Evolutionary conservation across 2,888 invertebrate species (phyloP).

Genomic region (Amiota mariae): DNA sequence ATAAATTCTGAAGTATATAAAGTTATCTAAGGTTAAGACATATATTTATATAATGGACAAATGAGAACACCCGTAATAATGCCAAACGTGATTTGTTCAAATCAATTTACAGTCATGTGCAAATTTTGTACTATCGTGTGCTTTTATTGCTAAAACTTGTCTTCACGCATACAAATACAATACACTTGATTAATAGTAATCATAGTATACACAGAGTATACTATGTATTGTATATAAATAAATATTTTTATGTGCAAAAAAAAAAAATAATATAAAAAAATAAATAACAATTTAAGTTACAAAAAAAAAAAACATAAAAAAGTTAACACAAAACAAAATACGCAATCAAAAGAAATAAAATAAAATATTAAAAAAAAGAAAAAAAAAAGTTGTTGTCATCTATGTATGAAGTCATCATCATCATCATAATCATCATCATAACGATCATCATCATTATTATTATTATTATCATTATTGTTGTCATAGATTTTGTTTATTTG

Average conservation of each 20-base stretch:
- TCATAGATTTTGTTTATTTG: no score
- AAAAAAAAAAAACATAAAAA: no score
- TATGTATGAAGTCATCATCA: slow-evolving; percentile 29
- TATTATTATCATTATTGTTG: no score
- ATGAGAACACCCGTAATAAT: no score
- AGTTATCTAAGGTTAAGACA: no score
- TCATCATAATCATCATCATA: background rate
- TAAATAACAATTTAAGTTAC: background rate
- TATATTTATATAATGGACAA: no score
- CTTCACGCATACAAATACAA: background rate
- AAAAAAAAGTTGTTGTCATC: slow-evolving; percentile 3
- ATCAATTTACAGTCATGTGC: slow-evolving; percentile 15
- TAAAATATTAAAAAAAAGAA: background rate
- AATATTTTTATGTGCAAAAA: slow-evolving; percentile 14
- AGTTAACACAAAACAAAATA: slow-evolving; percentile 7
- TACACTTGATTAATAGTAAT: slow-evolving; percentile 15
- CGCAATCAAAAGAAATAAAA: slow-evolving; percentile 9
- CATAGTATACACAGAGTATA: background rate
- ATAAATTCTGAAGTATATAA: no score
- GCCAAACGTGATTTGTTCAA: background rate
- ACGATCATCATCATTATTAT: no score
- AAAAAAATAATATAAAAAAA: background rate
- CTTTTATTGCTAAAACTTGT: slow-evolving; percentile 12
- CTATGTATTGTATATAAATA: background rate
- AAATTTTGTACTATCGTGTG: background rate